These are phyloP conservation scores for Dryoscopus gambensis DNA, from an alignment of 2,113 vertebrate species.

Conservation along the genomic window DNA sequence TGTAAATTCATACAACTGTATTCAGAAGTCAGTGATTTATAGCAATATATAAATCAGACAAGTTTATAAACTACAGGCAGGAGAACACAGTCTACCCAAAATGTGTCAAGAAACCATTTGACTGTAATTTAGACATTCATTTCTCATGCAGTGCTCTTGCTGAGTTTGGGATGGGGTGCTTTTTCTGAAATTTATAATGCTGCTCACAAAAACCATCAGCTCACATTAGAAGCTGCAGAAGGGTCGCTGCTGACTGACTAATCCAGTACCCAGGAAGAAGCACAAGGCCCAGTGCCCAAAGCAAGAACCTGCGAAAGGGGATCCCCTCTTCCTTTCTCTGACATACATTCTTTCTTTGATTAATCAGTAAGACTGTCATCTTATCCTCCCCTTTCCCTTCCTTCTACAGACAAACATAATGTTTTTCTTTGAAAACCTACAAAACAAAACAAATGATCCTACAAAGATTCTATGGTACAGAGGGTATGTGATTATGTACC, in stretches of 20 bases:
- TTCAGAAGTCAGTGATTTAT: background rate
- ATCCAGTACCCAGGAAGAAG: background rate
- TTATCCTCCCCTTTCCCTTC: background rate
- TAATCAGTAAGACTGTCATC: background rate
- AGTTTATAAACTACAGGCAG: background rate
- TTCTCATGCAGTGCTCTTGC: background rate
- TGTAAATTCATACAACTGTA: background rate
- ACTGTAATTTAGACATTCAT: background rate
- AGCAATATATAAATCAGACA: background rate
- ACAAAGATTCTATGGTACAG: background rate
- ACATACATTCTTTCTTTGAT: background rate
- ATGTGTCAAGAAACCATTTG: background rate
- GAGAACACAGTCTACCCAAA: background rate
- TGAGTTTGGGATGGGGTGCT: background rate
- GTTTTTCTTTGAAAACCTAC: background rate
- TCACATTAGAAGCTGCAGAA: background rate
- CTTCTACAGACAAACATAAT: rapidly evolving
- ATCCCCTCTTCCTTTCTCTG: background rate
- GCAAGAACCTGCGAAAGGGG: background rate
- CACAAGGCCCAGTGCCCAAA: background rate
- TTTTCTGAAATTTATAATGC: background rate
- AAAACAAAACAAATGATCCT: background rate
- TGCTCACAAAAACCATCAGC: background rate
- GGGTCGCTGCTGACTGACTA: background rate
- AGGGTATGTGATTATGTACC: background rate